These are phyloP conservation scores for Brassicogethes aeneus DNA, from an alignment of 2,888 invertebrate genomes.

Conservation along the genomic window DNA sequence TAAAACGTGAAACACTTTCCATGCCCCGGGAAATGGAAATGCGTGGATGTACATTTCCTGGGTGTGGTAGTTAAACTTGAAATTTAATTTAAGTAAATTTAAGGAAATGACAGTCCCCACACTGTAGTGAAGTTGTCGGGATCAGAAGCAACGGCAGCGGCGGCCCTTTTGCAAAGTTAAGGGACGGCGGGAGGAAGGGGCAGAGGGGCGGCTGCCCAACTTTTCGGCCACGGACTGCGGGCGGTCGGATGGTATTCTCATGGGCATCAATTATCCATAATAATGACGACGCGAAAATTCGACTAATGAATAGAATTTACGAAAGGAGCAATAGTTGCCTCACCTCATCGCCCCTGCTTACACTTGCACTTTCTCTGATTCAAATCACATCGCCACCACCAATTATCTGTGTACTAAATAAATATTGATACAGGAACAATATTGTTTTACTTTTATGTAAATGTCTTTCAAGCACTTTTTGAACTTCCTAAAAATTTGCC, in stretches of 20 bases:
- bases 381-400: no score
- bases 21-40: slow-evolving; percentile 6
- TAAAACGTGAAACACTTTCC: background rate
- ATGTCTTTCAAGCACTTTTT: no score
- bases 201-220: slow-evolving; percentile 7
- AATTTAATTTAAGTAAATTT: slow-evolving; percentile 9
- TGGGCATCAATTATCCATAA: slow-evolving; percentile 24
- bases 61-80: slow-evolving; percentile 7
- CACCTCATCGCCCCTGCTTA: no score
- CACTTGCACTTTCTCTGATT: no score
- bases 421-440: no score
- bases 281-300: slow-evolving; percentile 20
- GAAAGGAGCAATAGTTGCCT: background rate
- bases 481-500: no score
- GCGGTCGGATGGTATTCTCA: slow-evolving; percentile 10
- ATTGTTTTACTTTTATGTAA: no score
- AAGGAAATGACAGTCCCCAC: slow-evolving; percentile 9
- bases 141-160: slow-evolving; percentile 6
- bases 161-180: slow-evolving; percentile 17
- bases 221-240: slow-evolving; percentile 10
- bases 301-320: slow-evolving; percentile 3
- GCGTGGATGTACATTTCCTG: slow-evolving; percentile 8
- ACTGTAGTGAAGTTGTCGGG: slow-evolving; percentile 1
- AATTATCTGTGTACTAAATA: no score
- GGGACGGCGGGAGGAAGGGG: no score